Evolutionary conservation across 2,888 invertebrate genomes (phyloP).

Genomic region (Lepidocyrtoides sp.): DNA sequence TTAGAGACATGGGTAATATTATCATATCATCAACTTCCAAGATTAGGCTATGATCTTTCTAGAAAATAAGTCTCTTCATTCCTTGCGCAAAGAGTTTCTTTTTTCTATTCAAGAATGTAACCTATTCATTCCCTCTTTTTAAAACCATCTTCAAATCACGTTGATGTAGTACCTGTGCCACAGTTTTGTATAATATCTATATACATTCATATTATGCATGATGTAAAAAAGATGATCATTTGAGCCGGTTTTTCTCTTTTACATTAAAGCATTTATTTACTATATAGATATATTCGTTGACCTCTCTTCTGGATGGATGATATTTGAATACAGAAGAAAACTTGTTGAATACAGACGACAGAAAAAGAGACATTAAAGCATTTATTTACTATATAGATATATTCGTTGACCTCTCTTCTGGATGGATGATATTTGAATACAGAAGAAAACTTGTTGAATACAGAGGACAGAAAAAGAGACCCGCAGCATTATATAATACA

Average conservation of each 20-base stretch:
- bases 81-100: no score
- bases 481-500: not conserved
- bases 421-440: not conserved
- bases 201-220: no score
- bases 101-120: no score
- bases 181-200: no score
- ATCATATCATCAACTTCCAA: not conserved
- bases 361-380: not conserved
- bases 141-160: no score
- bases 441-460: slow-evolving; percentile 3
- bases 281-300: not conserved
- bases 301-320: not conserved
- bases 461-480: not conserved
- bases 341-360: slow-evolving; percentile 10
- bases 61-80: no score
- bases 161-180: no score
- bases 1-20: no score
- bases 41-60: not conserved
- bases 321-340: not conserved
- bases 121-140: no score
- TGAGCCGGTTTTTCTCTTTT: no score
- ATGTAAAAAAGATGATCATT: no score
- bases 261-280: not conserved
- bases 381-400: not conserved
- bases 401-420: not conserved